Evolutionary conservation across 2,113 vertebrate species (phyloP), one percentile per base, ranked within the genome.

Genomic region (Atractosteus spatula): DNA sequence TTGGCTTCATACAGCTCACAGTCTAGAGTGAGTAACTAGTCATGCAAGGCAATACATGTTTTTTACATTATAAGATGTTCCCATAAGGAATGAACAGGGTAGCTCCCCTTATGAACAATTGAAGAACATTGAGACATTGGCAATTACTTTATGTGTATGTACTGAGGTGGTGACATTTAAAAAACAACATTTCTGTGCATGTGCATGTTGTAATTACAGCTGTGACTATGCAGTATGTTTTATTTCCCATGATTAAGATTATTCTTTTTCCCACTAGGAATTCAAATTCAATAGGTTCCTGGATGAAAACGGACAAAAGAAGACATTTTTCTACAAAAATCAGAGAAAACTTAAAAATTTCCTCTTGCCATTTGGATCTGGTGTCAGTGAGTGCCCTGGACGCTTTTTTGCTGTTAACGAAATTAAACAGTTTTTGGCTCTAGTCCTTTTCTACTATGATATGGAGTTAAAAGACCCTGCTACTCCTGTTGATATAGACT

Each of bases 331-430:
- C 80, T 80, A 71, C 66, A 86, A 83, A 74, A 82, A 80, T 16
- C 83, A 77, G 4, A 75, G 81, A 44, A 72, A 59, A 55, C 61
- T 85, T 10, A 85, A 78, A 29, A 42, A 78, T 16, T 82, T 71
- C 68, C 74, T 84, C 57, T n/a, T 83, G 55, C 84, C 84, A 0
- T 86, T 86, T 41, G 83, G 84, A n/a, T 82, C 81, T 7, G 83
- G 84, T 17, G 70, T 47, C 67, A 86, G 82, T 44, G 73, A 83
- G 62, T 86, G 84, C 29, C 84, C 84, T 3, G 84, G 84, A 0
- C 81, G 84, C n/a, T 83, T 78, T 69, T 85, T 86, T 41, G 84
- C 83, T 4, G 65, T 85, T 10, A 72, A 78, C 64, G 84, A 86
- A 71, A 81, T 86, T 43, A 86, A 86, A 62, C 71, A 74, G 63